Conservation (phyloP, 2,888 invertebrate species). For the Pachydiplax longipennis region DNA sequence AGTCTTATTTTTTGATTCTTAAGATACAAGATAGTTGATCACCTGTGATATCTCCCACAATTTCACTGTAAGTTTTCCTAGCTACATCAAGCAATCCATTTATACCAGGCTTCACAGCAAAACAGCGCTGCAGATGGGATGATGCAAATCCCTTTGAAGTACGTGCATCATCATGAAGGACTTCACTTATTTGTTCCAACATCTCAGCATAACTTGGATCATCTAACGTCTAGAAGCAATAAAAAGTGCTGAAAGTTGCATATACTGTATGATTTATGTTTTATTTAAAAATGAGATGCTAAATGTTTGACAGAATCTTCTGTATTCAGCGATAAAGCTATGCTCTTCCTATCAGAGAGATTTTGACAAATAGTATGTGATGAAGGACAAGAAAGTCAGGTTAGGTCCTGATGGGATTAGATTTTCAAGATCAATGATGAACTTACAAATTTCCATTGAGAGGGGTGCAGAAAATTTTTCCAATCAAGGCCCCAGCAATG, state of each 20-base stretch:
- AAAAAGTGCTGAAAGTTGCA: background rate
- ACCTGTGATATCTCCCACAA: slow-evolving; percentile 80
- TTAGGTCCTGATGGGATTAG: too few relatives aligned
- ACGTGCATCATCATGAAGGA: slow-evolving; percentile 66
- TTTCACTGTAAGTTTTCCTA: slow-evolving; percentile 83
- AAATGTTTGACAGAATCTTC: too few relatives aligned
- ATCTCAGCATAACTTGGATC: slow-evolving; percentile 62
- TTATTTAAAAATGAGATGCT: background rate
- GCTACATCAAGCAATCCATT: slow-evolving; percentile 84
- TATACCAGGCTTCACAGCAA: slow-evolving; percentile 78
- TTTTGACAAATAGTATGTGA: too few relatives aligned
- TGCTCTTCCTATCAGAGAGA: too few relatives aligned
- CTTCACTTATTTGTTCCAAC: slow-evolving; percentile 61
- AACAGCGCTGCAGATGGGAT: slow-evolving; percentile 71
- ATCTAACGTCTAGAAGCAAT: slow-evolving; percentile 54
- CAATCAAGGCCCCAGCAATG: too few relatives aligned
- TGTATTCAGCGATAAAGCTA: too few relatives aligned
- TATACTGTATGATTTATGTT: background rate
- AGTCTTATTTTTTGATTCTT: background rate
- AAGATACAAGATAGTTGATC: slow-evolving; percentile 47
- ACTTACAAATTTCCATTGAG: too few relatives aligned
- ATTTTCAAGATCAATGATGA: too few relatives aligned
- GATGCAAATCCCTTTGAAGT: slow-evolving; percentile 64
- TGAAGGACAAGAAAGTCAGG: too few relatives aligned
- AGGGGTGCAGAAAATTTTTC: too few relatives aligned